Evolutionary conservation across 2,888 invertebrate genomes (phyloP).

Genomic region (Notocelia uddmanniana): DNA sequence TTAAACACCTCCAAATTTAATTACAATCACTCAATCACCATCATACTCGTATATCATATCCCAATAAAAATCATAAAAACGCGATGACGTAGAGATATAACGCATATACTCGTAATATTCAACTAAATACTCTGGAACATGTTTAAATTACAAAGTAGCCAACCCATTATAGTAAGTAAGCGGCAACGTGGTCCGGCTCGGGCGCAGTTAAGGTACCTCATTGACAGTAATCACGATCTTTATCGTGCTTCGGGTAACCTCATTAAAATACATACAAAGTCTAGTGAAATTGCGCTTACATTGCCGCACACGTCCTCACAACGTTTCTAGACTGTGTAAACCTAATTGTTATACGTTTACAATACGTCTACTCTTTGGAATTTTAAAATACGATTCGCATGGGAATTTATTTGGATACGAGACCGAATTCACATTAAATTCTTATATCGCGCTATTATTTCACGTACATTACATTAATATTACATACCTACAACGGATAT

Average conservation of each 20-base stretch:
- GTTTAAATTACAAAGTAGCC: conserved; percentile 31
- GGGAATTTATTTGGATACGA: conserved; percentile 47
- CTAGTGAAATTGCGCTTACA: conserved; percentile 55
- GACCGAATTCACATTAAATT: conserved; percentile 30
- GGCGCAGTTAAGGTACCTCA: conserved; percentile 51
- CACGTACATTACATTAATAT: too few relatives aligned
- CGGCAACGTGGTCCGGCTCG: conserved; percentile 44
- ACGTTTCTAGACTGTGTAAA: conserved; percentile 58
- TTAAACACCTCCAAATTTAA: background rate
- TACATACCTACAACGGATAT: background rate
- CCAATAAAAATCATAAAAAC: conserved; percentile 24
- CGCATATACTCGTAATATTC: conserved; percentile 6
- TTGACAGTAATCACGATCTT: conserved; percentile 56
- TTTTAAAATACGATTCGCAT: conserved; percentile 62
- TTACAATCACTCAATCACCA: background rate
- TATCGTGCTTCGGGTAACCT: conserved; percentile 57
- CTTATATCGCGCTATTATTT: background rate
- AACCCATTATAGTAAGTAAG: conserved; percentile 48
- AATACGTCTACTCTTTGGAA: conserved; percentile 65
- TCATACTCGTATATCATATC: too few relatives aligned
- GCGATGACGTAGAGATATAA: conserved; percentile 9
- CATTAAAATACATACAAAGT: conserved; percentile 61
- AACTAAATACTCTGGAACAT: conserved; percentile 18
- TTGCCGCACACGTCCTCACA: conserved; percentile 62
- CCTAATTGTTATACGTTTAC: conserved; percentile 69